Conservation (phyloP, 1,140 invertebrate genomes). For the Tetramorium simillimum region DNA sequence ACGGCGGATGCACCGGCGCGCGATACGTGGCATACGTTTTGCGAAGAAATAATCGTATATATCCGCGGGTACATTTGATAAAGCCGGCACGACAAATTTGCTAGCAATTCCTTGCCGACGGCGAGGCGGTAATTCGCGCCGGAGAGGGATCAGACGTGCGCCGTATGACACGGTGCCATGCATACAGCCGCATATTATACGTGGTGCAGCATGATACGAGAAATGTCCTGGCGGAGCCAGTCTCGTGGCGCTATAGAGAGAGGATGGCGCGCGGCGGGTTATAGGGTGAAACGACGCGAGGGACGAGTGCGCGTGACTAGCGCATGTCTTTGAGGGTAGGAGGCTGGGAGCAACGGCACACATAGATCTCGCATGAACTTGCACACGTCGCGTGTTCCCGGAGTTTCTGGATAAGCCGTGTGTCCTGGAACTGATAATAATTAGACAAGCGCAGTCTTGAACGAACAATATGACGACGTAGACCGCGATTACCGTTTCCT, state of each 20-base stretch:
- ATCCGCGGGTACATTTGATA: conserved; percentile 29
- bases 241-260: conserved; percentile 2
- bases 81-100: conserved; percentile 43
- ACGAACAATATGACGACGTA: conserved; percentile 52
- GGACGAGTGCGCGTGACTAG: conserved; percentile 48
- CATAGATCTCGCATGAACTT: not conserved
- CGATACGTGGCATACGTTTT: not conserved
- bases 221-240: conserved; percentile 37
- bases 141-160: conserved; percentile 60
- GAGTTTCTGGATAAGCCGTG: conserved; percentile 53
- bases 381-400: conserved; percentile 31
- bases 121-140: conserved; percentile 40
- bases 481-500: conserved; percentile 50
- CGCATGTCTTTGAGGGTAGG: conserved; percentile 19
- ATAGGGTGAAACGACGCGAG: conserved; percentile 31
- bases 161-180: conserved; percentile 40
- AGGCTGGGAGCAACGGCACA: not conserved
- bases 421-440: conserved; percentile 61
- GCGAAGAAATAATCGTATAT: conserved; percentile 20
- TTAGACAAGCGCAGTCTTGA: conserved; percentile 43
- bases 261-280: not conserved
- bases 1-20: too few relatives aligned
- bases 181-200: conserved; percentile 56
- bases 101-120: conserved; percentile 52
- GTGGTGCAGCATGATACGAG: conserved; percentile 45